phyloP scores from a whole-genome alignment of 1,140 invertebrate genomes.

The Radopholus similis region DNA sequence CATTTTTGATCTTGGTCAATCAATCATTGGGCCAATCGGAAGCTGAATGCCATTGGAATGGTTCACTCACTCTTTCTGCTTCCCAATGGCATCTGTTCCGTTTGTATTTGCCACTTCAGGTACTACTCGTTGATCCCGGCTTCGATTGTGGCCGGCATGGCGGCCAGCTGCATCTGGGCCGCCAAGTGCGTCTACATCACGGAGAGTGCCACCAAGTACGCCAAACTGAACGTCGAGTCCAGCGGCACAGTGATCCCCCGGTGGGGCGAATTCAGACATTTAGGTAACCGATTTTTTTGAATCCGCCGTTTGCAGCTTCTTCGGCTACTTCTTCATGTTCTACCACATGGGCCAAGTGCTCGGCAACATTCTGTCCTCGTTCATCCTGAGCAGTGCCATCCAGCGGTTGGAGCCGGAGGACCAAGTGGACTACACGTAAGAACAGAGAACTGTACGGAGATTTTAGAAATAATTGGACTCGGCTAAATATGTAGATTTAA shows the following conservation, averaged over 20 bases:
- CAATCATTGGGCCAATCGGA: no score
- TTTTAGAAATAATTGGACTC: no score
- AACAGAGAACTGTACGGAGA: neutral
- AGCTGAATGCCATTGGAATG: neutral
- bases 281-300: neutral
- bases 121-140: conserved; percentile 83
- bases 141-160: conserved; percentile 76
- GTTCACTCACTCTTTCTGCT: neutral
- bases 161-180: conserved; percentile 91
- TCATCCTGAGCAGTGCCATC: conserved; percentile 68
- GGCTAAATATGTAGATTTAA: no score
- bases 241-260: conserved; percentile 75
- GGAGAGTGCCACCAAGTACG: conserved; percentile 76
- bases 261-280: neutral
- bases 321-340: conserved; percentile 94
- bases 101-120: conserved; percentile 28
- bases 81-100: neutral
- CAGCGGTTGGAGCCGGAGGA: conserved; percentile 25
- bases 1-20: no score
- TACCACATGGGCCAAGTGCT: conserved; percentile 90
- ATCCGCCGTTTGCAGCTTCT: conserved; percentile 66
- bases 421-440: conserved; percentile 38
- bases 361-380: conserved; percentile 92
- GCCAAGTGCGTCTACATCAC: conserved; percentile 91
- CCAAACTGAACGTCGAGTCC: conserved; percentile 65